Percentiles rank a stretch among this genome's conserved stretches.
Evolutionary conservation across 1,140 invertebrate species (phyloP).

Genomic region (Drosophila ananassae): DNA sequence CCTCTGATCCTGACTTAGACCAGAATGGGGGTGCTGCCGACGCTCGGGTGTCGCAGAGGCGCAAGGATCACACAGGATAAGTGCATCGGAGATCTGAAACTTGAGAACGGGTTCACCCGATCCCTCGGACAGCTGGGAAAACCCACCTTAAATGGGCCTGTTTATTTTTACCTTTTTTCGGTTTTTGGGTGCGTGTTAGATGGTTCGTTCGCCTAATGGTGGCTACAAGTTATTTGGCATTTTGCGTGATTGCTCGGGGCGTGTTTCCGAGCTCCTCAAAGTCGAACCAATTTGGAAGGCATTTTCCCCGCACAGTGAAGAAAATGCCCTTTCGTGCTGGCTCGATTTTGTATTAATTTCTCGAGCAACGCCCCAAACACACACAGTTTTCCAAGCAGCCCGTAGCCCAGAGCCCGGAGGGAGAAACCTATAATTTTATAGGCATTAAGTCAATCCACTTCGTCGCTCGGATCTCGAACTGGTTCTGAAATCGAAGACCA

Average conservation of each 20-base stretch:
- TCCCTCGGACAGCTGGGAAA: slow-evolving; percentile 34
- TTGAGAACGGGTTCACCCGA: slow-evolving; percentile 38
- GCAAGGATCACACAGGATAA: slow-evolving; percentile 41
- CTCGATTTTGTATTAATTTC: slow-evolving; percentile 72
- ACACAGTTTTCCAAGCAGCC: slow-evolving; percentile 69
- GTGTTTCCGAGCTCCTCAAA: slow-evolving; percentile 61
- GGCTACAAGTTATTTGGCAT: slow-evolving; percentile 78
- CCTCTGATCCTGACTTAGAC: neutral
- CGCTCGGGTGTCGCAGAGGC: slow-evolving; percentile 17
- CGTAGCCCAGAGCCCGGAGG: slow-evolving; percentile 4
- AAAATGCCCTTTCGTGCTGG: slow-evolving; percentile 65
- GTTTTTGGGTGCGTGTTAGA: slow-evolving; percentile 69
- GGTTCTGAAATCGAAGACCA: slow-evolving; percentile 54
- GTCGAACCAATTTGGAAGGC: slow-evolving; percentile 46
- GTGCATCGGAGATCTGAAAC: slow-evolving; percentile 45
- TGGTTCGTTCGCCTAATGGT: slow-evolving; percentile 79
- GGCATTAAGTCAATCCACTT: slow-evolving; percentile 68
- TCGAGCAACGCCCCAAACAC: slow-evolving; percentile 66
- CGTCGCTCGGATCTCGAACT: slow-evolving; percentile 38
- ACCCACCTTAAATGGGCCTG: slow-evolving; percentile 75
- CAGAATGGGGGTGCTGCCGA: slow-evolving; percentile 32
- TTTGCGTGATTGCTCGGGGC: slow-evolving; percentile 82
- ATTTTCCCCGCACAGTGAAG: slow-evolving; percentile 58
- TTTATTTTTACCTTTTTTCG: slow-evolving; percentile 33
- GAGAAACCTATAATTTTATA: slow-evolving; percentile 77